Evolutionary conservation across 2,888 invertebrate genomes (phyloP), one percentile per base, ranked within the genome.

Genomic region (Matsumyia berberina): DNA sequence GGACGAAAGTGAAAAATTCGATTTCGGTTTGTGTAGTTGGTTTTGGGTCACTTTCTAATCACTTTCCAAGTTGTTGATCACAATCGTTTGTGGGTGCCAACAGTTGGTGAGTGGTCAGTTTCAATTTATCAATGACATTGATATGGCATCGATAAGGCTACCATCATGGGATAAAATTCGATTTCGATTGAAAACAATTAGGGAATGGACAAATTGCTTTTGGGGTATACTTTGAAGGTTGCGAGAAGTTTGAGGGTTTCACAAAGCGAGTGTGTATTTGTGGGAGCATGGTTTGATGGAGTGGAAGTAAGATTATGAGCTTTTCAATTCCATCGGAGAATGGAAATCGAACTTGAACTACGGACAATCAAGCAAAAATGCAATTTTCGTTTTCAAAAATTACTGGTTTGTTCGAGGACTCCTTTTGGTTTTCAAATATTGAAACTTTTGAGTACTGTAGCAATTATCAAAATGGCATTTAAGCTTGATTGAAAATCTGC

Each of bases 1-100:
- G 42, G n/a, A 55, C 17, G 55, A 78, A 83, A 83, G 73, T 83
- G 62, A 73, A 77, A 82, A 70, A 58, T 60, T 66, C 29, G 12
- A n/a, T 7, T 64, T 37, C 58, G 15, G 53, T n/a, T 57, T 17
- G 46, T 58, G 33, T 39, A 55, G 77, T 69, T 37, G 37, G 15
- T 35, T 55, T 64, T 57, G 42, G 57, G 67, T 79, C 83, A 85
- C 79, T 85, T 85, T 85, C 74, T 79, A 79, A 74, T 79, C 83
- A 74, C 62, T 69, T 79, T 73, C 33, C 60, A 35, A 58, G 35
- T 73, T 73, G 42, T 58, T 58, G 77, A 69, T 70, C 35, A 51
- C 70, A 66, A 29, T 77, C 58, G 42, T 39, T 51, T 60, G 58
- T 62, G 67, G 60, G 60, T 78, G 67, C 66, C 11, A 78, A 62